Percentiles rank a stretch among this genome's conserved stretches.
Conservation (phyloP, 2,797 vertebrate genomes). For the Allobates femoralis region DNA sequence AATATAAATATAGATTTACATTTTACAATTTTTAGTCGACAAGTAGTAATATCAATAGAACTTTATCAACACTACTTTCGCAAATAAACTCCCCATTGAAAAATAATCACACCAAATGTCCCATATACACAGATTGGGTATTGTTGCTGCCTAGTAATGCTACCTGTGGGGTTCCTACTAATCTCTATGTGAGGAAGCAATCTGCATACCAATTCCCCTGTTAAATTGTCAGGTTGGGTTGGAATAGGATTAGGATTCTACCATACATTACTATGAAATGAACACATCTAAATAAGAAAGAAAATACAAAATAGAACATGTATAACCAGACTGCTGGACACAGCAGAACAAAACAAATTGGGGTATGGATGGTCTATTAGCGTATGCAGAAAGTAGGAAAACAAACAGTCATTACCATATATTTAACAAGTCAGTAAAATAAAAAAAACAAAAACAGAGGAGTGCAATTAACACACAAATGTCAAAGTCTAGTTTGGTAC, state of each 20-base stretch:
- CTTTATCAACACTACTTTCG: background rate
- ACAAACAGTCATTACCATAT: too few relatives aligned
- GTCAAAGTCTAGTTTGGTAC: too few relatives aligned
- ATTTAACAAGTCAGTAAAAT: too few relatives aligned
- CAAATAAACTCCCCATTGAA: background rate
- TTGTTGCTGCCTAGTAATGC: background rate
- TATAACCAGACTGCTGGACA: background rate
- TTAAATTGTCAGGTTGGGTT: background rate
- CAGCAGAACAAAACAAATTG: background rate
- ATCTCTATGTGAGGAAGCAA: conserved; percentile 17
- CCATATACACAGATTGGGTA: background rate
- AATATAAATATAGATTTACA: background rate
- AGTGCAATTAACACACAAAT: too few relatives aligned
- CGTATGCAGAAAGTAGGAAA: background rate
- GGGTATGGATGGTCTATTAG: background rate
- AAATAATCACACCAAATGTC: background rate
- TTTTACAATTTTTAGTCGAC: background rate
- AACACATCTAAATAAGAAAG: background rate
- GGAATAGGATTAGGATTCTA: background rate
- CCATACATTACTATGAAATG: background rate
- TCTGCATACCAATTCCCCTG: conserved; percentile 23
- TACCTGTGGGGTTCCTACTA: conserved; percentile 14
- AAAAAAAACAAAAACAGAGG: too few relatives aligned
- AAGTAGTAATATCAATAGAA: background rate
- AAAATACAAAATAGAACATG: background rate